Conservation (phyloP, 2,888 invertebrate genomes). For the Cantharis nigra region DNA sequence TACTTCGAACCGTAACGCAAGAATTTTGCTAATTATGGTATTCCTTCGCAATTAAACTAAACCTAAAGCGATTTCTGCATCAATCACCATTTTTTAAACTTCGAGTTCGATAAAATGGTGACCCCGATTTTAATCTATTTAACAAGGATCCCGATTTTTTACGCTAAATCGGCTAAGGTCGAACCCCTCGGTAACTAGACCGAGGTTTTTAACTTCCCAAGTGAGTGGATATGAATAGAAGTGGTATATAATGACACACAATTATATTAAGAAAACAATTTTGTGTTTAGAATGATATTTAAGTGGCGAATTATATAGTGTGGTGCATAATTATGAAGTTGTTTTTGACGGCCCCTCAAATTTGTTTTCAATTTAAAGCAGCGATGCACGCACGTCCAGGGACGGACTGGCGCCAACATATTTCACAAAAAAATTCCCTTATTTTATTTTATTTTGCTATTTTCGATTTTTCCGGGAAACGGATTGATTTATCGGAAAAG, state of each 20-base stretch:
- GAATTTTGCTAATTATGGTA: background rate
- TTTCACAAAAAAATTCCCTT: too few relatives aligned
- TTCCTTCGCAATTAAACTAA: background rate
- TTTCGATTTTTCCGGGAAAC: too few relatives aligned
- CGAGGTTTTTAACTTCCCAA: background rate
- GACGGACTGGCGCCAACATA: background rate
- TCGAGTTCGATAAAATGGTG: background rate
- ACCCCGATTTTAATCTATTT: background rate
- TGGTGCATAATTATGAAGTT: conserved; percentile 20
- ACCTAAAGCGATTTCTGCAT: background rate
- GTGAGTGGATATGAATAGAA: background rate
- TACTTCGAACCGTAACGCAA: background rate
- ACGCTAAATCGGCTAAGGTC: background rate
- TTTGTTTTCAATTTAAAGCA: conserved; percentile 20
- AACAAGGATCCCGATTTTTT: background rate
- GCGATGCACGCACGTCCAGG: background rate
- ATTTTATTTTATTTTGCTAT: too few relatives aligned
- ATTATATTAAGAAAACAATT: conserved; percentile 25
- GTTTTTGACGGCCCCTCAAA: conserved; percentile 23
- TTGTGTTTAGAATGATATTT: conserved; percentile 10
- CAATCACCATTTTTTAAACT: background rate
- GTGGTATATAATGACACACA: conserved; percentile 11
- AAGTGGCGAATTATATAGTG: conserved; percentile 24
- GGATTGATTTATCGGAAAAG: too few relatives aligned
- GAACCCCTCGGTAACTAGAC: background rate